phyloP scores from a whole-genome alignment of 2,888 invertebrate genomes.

The Xanthorhoe spadicearia region DNA sequence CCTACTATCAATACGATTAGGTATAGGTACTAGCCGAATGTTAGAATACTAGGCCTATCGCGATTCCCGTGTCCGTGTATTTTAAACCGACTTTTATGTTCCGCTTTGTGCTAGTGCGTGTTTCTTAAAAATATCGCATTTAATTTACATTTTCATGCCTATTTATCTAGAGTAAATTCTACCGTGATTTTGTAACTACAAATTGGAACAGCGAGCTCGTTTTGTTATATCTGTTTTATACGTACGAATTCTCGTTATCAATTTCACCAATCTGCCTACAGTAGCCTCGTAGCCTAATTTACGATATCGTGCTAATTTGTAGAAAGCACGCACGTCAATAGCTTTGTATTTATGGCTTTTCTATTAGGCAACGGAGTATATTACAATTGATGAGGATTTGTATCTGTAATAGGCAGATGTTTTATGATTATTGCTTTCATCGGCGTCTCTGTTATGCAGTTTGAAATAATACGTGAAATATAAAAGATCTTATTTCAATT shows the following conservation, averaged over 20 bases:
- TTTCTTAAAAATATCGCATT: too few species aligned
- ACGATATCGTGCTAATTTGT: conserved; percentile 25
- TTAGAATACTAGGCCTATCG: too few species aligned
- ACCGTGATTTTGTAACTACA: neutral
- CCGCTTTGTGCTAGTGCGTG: too few species aligned
- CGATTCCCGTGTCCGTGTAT: too few species aligned
- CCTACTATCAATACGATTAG: too few species aligned
- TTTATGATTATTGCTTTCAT: neutral
- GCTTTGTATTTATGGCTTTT: conserved; percentile 10
- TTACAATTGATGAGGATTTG: neutral
- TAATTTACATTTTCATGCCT: too few species aligned
- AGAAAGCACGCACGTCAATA: conserved; percentile 21
- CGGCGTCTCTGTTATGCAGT: neutral
- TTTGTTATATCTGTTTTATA: neutral
- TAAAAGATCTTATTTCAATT: neutral
- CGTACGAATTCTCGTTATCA: conserved; percentile 16
- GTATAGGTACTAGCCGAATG: too few species aligned
- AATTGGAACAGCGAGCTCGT: neutral
- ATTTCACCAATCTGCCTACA: conserved; percentile 14
- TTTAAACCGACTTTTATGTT: too few species aligned
- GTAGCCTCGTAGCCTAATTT: conserved; percentile 17
- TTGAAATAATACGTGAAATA: too few species aligned
- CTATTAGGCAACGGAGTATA: neutral
- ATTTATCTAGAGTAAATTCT: too few species aligned
- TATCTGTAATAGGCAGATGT: neutral